Conservation (phyloP, 2,888 invertebrate genomes). For the Sycophila texana region DNA sequence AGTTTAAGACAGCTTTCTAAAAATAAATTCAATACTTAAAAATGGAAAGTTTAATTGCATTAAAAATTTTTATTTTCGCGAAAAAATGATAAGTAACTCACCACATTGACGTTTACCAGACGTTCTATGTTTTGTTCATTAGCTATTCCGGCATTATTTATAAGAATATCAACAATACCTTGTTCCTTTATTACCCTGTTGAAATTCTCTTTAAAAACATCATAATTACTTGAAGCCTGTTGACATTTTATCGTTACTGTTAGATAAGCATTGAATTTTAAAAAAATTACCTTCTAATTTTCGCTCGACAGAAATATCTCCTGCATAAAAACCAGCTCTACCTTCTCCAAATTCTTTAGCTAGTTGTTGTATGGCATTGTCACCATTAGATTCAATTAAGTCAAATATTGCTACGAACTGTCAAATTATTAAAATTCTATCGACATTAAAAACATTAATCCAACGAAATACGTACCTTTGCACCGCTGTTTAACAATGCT, state of each 20-base stretch:
- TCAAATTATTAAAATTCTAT: constrained; percentile 13
- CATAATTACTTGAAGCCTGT: not conserved
- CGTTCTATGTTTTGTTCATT: constrained; percentile 67
- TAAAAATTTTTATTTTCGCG: constrained; percentile 10
- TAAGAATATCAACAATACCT: constrained; percentile 77
- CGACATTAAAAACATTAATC: not conserved
- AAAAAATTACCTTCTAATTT: constrained; percentile 74
- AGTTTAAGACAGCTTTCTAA: constrained; percentile 74
- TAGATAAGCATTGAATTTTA: not conserved
- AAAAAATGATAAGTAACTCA: constrained; percentile 58
- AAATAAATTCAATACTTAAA: constrained; percentile 22
- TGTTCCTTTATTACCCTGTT: constrained; percentile 69
- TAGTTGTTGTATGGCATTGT: constrained; percentile 73
- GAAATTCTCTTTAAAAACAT: constrained; percentile 35
- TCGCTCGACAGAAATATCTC: constrained; percentile 76
- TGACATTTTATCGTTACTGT: not conserved
- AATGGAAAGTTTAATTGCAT: not conserved
- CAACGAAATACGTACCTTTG: constrained; percentile 59
- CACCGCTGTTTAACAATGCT: constrained; percentile 75
- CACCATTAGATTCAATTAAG: constrained; percentile 71
- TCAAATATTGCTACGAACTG: constrained; percentile 73
- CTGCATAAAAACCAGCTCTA: constrained; percentile 76
- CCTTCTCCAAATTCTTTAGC: constrained; percentile 75
- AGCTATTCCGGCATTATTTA: constrained; percentile 72
- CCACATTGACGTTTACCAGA: constrained; percentile 68